phyloP scores from a whole-genome alignment of 1,140 invertebrate species.

The Vollenhovia emeryi region DNA sequence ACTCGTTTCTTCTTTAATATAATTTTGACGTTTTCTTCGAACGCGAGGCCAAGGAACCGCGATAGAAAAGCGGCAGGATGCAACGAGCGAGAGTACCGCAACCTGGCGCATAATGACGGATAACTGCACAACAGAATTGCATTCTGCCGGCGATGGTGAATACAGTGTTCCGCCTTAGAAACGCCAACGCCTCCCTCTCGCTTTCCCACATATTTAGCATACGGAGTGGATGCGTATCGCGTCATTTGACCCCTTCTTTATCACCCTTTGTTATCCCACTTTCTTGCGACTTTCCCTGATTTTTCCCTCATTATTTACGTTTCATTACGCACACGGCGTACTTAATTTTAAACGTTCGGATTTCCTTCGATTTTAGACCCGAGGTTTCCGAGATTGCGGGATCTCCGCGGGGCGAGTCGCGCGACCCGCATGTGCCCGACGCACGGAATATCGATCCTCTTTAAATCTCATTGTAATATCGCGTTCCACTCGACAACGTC shows the following conservation, averaged over 20 bases:
- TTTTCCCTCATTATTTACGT: slow-evolving; percentile 8
- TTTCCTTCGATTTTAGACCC: neutral
- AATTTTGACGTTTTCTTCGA: neutral
- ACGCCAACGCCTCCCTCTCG: slow-evolving; percentile 18
- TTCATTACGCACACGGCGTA: neutral
- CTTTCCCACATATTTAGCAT: slow-evolving; percentile 39
- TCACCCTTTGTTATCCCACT: slow-evolving; percentile 5
- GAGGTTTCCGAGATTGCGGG: neutral
- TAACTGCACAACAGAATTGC: slow-evolving; percentile 72
- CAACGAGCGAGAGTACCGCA: slow-evolving; percentile 66
- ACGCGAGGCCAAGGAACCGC: neutral
- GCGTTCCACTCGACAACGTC: slow-evolving; percentile 37
- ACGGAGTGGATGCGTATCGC: neutral
- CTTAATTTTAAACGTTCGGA: neutral
- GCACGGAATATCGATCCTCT: slow-evolving; percentile 63
- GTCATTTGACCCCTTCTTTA: neutral
- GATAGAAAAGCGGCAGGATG: neutral
- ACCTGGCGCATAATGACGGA: slow-evolving; percentile 72
- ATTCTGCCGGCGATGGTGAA: slow-evolving; percentile 44
- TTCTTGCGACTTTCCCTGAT: slow-evolving; percentile 6
- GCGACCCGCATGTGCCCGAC: slow-evolving; percentile 1
- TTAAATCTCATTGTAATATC: slow-evolving; percentile 70
- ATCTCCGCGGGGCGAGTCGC: slow-evolving; percentile 8
- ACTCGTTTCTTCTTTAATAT: neutral
- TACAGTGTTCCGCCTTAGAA: slow-evolving; percentile 28